Evolutionary conservation across 1,140 invertebrate genomes (phyloP), one percentile per base, ranked within the genome.

Genomic region (Planococcus citri): DNA sequence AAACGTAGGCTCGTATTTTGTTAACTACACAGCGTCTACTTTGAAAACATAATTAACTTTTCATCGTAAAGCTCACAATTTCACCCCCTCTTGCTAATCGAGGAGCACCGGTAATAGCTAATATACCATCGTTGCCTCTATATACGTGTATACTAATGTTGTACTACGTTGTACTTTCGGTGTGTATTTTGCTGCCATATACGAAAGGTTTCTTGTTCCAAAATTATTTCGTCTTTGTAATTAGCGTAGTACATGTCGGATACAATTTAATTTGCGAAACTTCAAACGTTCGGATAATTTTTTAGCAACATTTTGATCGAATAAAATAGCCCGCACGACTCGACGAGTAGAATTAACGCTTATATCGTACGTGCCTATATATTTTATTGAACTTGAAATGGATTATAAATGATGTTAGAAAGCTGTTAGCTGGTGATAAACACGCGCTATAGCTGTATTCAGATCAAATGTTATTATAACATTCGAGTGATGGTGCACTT

Each of bases 21-120:
- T 64, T 64, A 64, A 64, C 60, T 64, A 25, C 60, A 64, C 22
- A 64, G 20, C 60, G 25, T 12, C 60, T 4, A 64, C 60, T 64
- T 64, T 64, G 60, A 64, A 25, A 64, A 64, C 60, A 27, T 64
- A 64, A 64, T 64, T 64, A 64, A 64, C 60, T 64, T 64, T 64
- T 64, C 60, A 64, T 64, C 60, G 60, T 64, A 64, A 64, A 64
- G 60, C 60, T 64, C 25, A 64, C 60, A 64, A 20, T 64, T 64
- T 64, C 41, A 51, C n/a, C 41, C n/a, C 41, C 3, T 20, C 41
- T 14, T n/a, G n/a, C 41, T 51, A 9, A 4, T 33, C 4, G 29
- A 6, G 17, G 6, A 51, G 41, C n/a, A 14, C 41, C n/a, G 41
- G 41, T 51, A 51, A 51, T 51, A 17, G 29, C 29, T 6, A n/a